phyloP scores from a whole-genome alignment of 53 echinoderm and acorn worm genomes.

The Crossaster papposus region DNA sequence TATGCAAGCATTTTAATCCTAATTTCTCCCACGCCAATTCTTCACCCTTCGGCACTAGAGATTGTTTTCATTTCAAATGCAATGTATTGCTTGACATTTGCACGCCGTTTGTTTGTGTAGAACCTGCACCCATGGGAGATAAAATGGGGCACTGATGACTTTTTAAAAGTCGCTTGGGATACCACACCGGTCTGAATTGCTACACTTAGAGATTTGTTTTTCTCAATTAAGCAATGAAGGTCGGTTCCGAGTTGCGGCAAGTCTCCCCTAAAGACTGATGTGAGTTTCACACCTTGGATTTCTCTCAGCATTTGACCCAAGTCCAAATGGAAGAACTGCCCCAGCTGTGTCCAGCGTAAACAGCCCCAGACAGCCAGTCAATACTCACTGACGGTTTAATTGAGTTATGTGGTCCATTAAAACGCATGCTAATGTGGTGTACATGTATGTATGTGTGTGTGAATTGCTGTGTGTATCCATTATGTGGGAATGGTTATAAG shows the following conservation, averaged over 20 bases:
- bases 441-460: constrained; percentile 17
- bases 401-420: constrained; percentile 55
- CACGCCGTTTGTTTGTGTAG: neutral
- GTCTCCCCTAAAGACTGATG: neutral
- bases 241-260: neutral
- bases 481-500: neutral
- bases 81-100: neutral
- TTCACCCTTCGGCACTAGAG: too few relatives aligned
- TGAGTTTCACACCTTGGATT: neutral
- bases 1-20: too few relatives aligned
- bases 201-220: neutral
- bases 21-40: too few relatives aligned
- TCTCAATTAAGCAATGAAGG: neutral
- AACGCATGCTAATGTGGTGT: constrained; percentile 29
- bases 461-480: constrained; percentile 5
- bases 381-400: constrained; percentile 36
- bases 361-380: constrained; percentile 37
- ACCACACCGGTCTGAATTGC: neutral
- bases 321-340: neutral
- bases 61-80: neutral
- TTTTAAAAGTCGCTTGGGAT: neutral
- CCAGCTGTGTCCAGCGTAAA: constrained; percentile 47
- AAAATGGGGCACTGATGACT: neutral
- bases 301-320: neutral
- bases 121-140: neutral